phyloP scores from a whole-genome alignment of 2,797 vertebrate species.

The Lacerta bilineata region DNA sequence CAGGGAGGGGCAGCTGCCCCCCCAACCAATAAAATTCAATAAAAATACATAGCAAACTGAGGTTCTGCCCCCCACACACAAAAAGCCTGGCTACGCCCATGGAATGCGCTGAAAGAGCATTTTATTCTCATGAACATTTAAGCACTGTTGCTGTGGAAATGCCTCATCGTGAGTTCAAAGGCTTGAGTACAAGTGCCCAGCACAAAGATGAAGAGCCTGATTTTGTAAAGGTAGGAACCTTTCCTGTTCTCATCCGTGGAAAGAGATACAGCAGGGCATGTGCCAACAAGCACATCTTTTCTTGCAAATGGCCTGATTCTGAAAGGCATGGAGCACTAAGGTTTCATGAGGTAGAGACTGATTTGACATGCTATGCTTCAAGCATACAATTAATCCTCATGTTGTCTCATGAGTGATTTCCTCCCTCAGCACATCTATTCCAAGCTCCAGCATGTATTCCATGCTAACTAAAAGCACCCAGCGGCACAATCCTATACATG shows the following conservation, averaged over 20 bases:
- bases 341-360: not conserved
- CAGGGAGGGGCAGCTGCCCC: too few relatives aligned
- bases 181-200: not conserved
- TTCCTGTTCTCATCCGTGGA: not conserved
- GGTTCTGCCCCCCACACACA: too few relatives aligned
- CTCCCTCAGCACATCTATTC: too few relatives aligned
- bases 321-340: not conserved
- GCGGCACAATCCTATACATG: not conserved
- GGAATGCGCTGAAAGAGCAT: too few relatives aligned
- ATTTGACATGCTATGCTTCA: not conserved
- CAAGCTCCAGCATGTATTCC: not conserved
- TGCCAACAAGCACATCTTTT: not conserved
- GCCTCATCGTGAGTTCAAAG: too few relatives aligned
- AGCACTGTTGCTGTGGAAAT: not conserved
- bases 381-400: not conserved
- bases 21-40: too few relatives aligned
- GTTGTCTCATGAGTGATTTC: too few relatives aligned
- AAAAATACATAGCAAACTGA: too few relatives aligned
- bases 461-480: not conserved
- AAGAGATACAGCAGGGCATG: too few relatives aligned
- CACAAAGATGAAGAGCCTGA: not conserved
- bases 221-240: not conserved
- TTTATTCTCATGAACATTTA: too few relatives aligned
- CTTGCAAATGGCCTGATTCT: not conserved
- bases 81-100: too few relatives aligned